These are phyloP conservation scores for Macroramphosus scolopax DNA, from an alignment of 2,797 vertebrate genomes.

Conservation along the genomic window DNA sequence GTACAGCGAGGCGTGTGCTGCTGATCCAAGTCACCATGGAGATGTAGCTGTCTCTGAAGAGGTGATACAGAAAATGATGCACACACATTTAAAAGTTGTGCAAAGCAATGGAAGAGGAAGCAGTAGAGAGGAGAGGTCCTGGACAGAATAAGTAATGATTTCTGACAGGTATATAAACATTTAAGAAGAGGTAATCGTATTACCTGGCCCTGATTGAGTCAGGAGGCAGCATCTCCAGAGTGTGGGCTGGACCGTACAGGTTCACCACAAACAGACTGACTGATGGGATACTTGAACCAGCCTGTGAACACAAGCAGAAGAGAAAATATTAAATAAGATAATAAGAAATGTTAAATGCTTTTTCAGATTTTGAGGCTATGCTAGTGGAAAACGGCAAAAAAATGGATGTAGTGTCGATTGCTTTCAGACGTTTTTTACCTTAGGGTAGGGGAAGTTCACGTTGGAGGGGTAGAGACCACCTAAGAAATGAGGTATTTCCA, in stretches of 20 bases:
- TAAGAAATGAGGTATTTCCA: conserved; percentile 84
- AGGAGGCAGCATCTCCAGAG: conserved; percentile 81
- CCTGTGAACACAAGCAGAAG: conserved; percentile 62
- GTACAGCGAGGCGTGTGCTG: conserved; percentile 79
- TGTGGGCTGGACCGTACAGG: conserved; percentile 81
- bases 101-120: not conserved
- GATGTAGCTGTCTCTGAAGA: conserved; percentile 81
- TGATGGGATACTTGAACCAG: conserved; percentile 80
- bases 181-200: too few relatives aligned
- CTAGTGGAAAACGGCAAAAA: too few relatives aligned
- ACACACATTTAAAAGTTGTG: conserved; percentile 10
- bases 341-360: not conserved
- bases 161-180: conserved; percentile 26
- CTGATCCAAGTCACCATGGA: conserved; percentile 84
- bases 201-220: conserved; percentile 79
- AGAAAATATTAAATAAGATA: conserved; percentile 2
- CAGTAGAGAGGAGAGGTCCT: not conserved
- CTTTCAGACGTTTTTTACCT: conserved; percentile 65
- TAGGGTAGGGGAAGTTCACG: conserved; percentile 80
- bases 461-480: conserved; percentile 82
- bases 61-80: conserved; percentile 37
- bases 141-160: conserved; percentile 11
- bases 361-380: too few relatives aligned
- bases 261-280: conserved; percentile 85
- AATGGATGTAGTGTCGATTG: too few relatives aligned